Evolutionary conservation across 2,113 vertebrate genomes (phyloP).

Genomic region (Etheostoma cragini): DNA sequence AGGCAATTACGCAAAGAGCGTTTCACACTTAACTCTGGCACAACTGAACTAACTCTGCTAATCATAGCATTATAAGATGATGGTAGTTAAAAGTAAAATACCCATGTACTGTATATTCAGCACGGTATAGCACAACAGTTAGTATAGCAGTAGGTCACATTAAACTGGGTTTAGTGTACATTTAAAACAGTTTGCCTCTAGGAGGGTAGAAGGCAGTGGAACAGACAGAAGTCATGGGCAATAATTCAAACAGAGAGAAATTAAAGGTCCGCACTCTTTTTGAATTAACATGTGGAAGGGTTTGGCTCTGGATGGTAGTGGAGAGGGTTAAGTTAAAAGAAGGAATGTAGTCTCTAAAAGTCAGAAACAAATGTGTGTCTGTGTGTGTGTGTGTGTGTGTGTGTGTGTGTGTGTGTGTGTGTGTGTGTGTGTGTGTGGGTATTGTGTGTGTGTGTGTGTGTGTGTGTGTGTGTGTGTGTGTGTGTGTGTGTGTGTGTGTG

Average conservation of each 20-base stretch:
- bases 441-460: conserved; percentile 43
- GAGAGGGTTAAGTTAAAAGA: conserved; percentile 25
- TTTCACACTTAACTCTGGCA: conserved; percentile 56
- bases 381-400: conserved; percentile 32
- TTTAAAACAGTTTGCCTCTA: conserved; percentile 7
- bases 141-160: neutral
- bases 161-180: neutral
- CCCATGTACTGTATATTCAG: neutral
- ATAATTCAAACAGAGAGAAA: conserved; percentile 14
- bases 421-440: conserved; percentile 23
- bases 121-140: conserved; percentile 28
- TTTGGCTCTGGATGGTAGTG: conserved; percentile 15
- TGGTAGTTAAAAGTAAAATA: conserved; percentile 22
- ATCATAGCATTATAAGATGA: conserved; percentile 25
- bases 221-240: conserved; percentile 8
- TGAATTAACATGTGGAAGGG: conserved; percentile 27
- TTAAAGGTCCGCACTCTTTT: conserved; percentile 17
- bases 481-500: conserved; percentile 41
- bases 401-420: conserved; percentile 47
- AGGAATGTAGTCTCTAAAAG: conserved; percentile 47
- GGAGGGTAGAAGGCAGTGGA: conserved; percentile 1
- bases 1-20: conserved; percentile 40
- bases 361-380: conserved; percentile 38
- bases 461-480: conserved; percentile 24
- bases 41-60: conserved; percentile 42